These are phyloP conservation scores for Parazoanthus atlanticus DNA, from an alignment of 92 coral and sea anemone species.

Conservation along the genomic window DNA sequence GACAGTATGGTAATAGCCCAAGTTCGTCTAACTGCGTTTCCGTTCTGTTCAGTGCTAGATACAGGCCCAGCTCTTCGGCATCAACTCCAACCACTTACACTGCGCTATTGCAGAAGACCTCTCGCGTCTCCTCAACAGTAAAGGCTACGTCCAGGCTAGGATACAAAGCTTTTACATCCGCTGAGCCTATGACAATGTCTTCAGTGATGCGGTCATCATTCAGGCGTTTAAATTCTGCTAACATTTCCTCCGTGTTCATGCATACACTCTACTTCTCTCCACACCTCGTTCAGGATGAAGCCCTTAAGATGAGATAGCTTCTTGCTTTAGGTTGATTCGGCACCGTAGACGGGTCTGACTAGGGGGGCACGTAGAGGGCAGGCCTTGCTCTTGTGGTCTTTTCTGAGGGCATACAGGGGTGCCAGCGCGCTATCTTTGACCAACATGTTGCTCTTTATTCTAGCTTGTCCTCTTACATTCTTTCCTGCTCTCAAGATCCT, in stretches of 20 bases:
- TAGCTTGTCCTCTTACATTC: neutral
- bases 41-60: constrained; percentile 41
- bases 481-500: constrained; percentile 49
- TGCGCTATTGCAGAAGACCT: constrained; percentile 43
- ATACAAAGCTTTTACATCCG: constrained; percentile 53
- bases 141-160: constrained; percentile 51
- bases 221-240: constrained; percentile 43
- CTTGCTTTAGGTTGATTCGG: constrained; percentile 34
- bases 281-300: neutral
- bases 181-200: constrained; percentile 52
- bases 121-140: constrained; percentile 57
- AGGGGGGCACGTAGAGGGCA: constrained; percentile 48
- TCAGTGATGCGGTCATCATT: constrained; percentile 43
- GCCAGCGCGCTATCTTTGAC: constrained; percentile 45
- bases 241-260: too few species aligned
- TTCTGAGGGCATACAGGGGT: constrained; percentile 51
- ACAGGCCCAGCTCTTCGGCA: constrained; percentile 46
- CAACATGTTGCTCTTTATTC: constrained; percentile 59
- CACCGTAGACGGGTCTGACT: constrained; percentile 59
- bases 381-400: constrained; percentile 39
- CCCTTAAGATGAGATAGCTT: too few species aligned
- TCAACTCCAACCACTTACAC: constrained; percentile 49
- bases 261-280: too few species aligned
- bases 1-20: constrained; percentile 43
- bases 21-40: constrained; percentile 28